Base-by-base conservation (phyloP, 2,797 vertebrate species). In the Chrysocyon brachyurus region DNA sequence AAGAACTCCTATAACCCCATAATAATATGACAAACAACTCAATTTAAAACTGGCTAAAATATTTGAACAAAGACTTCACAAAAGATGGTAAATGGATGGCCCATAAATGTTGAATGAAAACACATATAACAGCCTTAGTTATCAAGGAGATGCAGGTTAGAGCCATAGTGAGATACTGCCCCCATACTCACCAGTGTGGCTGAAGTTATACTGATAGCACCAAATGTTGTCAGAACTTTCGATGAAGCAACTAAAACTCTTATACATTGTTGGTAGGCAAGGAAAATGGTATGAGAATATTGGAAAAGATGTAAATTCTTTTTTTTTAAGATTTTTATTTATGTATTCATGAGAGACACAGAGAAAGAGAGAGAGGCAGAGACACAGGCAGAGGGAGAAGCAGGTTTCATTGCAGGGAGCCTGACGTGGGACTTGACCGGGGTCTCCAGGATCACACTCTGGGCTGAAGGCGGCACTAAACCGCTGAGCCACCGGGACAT, bases 241-340 rank as follows among this genome's bases (percentile, higher is more conserved):
- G n/a, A 1, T 57, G 24, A 82, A 89, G 56, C 46, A 91, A 75
- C 31, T 21, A 63, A 63, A 90, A 36, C 26, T 70, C 22, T 93
- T 12, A 28, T 31, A 40, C 1, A 4, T 52, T 61, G 59, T 79
- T 40, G 28, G 31, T 40, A 63, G 26, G 26, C 46, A 5, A 49
- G 5, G 16, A 19, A 84, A 89, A 88, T 75, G 49, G 16, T 17
- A 63, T 5, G 52, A 73, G 26, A 22, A 73, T 28, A 52, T 15
- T 84, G 36, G 24, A 83, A 96, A 90, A 96, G 19, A 84, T 40
- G 31, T 93, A 68, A 68, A 33, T 68, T 68, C 66, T 33, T 68
- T 46, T 68, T 46, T 46, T 46, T 46, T 40, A 46, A 46, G 40
- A 46, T 46, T 46, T 46, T 46, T 46, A 46, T 46, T 46, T 46